phyloP scores from a whole-genome alignment of 92 coral and sea anemone species.

The Plumapathes pennacea region DNA sequence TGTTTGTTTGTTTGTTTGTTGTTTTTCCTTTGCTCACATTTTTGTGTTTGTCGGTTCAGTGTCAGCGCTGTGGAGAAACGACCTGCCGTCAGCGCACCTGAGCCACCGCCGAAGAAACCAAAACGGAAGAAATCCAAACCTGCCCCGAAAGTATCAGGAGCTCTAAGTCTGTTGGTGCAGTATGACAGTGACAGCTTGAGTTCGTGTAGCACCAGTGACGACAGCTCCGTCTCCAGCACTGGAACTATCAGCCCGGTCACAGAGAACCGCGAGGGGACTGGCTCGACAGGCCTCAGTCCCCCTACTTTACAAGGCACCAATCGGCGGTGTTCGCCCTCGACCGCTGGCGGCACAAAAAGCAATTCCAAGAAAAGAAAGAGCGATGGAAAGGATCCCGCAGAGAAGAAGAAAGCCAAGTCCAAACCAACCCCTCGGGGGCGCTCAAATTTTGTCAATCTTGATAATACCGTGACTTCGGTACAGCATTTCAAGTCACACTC shows the following conservation, averaged over 20 bases:
- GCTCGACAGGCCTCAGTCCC: conserved; percentile 26
- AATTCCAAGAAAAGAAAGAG: conserved; percentile 38
- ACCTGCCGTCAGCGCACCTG: conserved; percentile 2
- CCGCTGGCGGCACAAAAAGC: conserved; percentile 11
- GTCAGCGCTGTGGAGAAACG: not conserved
- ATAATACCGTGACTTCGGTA: conserved; percentile 53
- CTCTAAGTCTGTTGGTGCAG: conserved; percentile 74
- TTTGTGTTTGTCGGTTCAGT: too few species aligned
- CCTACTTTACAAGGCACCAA: not conserved
- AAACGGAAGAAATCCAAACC: conserved; percentile 34
- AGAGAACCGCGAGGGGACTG: too few species aligned
- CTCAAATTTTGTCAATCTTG: conserved; percentile 58
- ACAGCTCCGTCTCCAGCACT: conserved; percentile 67
- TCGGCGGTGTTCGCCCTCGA: too few species aligned
- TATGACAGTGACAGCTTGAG: conserved; percentile 92
- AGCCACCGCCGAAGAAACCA: conserved; percentile 30
- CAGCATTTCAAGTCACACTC: conserved; percentile 47
- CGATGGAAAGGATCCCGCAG: conserved; percentile 20
- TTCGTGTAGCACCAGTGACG: conserved; percentile 76
- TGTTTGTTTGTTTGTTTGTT: too few species aligned
- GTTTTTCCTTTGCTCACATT: too few species aligned
- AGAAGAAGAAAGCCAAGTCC: conserved; percentile 54
- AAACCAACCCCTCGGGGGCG: conserved; percentile 2
- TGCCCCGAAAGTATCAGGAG: conserved; percentile 58
- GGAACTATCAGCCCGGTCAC: conserved; percentile 33